These are phyloP conservation scores for Chelmon rostratus DNA, from an alignment of 2,797 vertebrate genomes.

Conservation along the genomic window DNA sequence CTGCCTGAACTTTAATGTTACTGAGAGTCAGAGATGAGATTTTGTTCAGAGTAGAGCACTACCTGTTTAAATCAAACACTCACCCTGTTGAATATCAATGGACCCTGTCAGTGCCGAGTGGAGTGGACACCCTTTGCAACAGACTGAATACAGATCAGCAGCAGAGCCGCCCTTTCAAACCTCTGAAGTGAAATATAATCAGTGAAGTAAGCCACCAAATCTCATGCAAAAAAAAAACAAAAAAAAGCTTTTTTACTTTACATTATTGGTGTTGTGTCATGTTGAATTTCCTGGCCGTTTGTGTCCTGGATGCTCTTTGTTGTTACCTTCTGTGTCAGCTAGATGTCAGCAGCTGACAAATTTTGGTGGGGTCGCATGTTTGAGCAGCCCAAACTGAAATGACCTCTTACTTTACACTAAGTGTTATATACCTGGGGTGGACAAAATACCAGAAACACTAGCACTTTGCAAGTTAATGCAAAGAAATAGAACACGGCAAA, in stretches of 20 bases:
- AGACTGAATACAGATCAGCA: slow-evolving; percentile 63
- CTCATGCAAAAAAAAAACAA: not conserved
- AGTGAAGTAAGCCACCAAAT: not conserved
- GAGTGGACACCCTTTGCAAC: slow-evolving; percentile 25
- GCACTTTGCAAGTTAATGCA: slow-evolving; percentile 5
- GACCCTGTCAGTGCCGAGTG: slow-evolving; percentile 27
- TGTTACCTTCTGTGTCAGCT: slow-evolving; percentile 75
- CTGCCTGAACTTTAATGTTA: slow-evolving; percentile 41
- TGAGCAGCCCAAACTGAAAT: slow-evolving; percentile 15
- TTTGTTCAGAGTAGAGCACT: slow-evolving; percentile 40
- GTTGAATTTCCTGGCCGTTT: slow-evolving; percentile 1
- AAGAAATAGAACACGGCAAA: not conserved
- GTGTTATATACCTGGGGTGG: not conserved
- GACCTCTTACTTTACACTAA: slow-evolving; percentile 22
- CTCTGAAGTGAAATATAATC: slow-evolving; percentile 7
- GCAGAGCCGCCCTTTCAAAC: slow-evolving; percentile 34
- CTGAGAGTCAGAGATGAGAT: slow-evolving; percentile 49
- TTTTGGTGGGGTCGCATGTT: slow-evolving; percentile 7
- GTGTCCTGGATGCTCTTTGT: slow-evolving; percentile 39
- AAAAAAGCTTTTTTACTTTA: not conserved
- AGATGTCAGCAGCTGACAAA: slow-evolving; percentile 81
- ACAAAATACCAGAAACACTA: not conserved
- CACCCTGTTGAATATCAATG: slow-evolving; percentile 65
- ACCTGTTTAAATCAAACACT: slow-evolving; percentile 63
- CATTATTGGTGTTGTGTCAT: not conserved